phyloP scores from a whole-genome alignment of 23 tunicate species.

The Botrylloides violaceus region DNA sequence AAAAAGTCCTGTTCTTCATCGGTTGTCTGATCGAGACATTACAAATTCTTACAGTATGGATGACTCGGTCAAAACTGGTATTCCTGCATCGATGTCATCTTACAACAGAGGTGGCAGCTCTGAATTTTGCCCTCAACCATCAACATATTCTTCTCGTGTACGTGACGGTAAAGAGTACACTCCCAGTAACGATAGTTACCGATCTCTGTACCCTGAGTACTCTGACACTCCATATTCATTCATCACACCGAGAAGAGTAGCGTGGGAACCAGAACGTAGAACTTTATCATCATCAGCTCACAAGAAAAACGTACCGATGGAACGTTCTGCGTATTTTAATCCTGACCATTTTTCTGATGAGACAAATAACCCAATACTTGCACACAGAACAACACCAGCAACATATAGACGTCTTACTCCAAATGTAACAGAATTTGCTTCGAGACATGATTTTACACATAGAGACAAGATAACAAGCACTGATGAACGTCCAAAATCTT shows the following conservation, averaged over 20 bases:
- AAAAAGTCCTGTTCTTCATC: background rate
- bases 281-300: background rate
- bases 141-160: background rate
- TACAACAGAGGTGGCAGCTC: background rate
- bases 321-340: background rate
- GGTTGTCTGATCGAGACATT: background rate
- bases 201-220: background rate
- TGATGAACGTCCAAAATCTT: no score
- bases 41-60: background rate
- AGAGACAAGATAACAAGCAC: no score
- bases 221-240: constrained; percentile 3
- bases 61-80: background rate
- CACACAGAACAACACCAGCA: background rate
- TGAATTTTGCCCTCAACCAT: background rate
- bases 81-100: background rate
- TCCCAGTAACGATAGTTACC: constrained; percentile 3
- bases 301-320: background rate
- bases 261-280: background rate
- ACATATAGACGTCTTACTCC: background rate
- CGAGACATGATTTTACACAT: background rate
- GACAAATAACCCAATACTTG: background rate
- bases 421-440: background rate
- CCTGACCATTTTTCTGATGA: background rate
- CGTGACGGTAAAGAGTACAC: background rate
- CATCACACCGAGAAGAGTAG: constrained; percentile 20